Evolutionary conservation across 64 coral and sea anemone species (phyloP), one percentile per base, ranked within the genome.

Genomic region (Trachythela sp.): DNA sequence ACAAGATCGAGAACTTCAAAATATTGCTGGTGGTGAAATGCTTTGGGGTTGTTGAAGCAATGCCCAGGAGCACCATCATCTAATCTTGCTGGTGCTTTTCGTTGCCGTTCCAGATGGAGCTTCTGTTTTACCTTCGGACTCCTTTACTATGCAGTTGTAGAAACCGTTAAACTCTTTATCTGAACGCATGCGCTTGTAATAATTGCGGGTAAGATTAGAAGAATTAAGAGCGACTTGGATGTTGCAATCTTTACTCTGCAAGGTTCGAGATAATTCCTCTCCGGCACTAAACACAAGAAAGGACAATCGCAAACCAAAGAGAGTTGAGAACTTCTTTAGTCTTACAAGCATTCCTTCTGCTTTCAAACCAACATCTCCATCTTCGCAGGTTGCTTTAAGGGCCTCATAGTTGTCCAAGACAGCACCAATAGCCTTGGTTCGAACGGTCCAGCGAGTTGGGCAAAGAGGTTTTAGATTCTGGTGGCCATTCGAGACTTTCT

Each of bases 121-220:
- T 80, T 80, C 20, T 80, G 75, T 80, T 80, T 80, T 80, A 39
- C 30, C 75, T 37, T 80, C 30, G 34, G 75, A 13, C 20, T 80
- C 75, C 75, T 80, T 80, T 29, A 80, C 75, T 34, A 80, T 80
- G 75, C 32, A 9, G 75, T 37, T 8, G 34, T 80, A 80, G 75
- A 80, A 80, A 80, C 75, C 34, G 75, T 80, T 13, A 80, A 80
- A 80, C 75, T 80, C 75, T 80, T 80, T 29, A 34, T 80, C 75
- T 80, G 75, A 80, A 80, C 75, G 75, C 75, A 80, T 80, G 30
- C 32, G 75, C 75, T 80, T 80, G 75, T 80, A 80, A 36, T 80
- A 80, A 36, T 80, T 80, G 75, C 75, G 13, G 30, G 75, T 80
- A 2, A 80, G 75, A 37, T 80, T 80, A 29, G 75, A 80, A 10